phyloP scores from a whole-genome alignment of 35 echinoderm and acorn worm species.

The Ophioderma brevispina region DNA sequence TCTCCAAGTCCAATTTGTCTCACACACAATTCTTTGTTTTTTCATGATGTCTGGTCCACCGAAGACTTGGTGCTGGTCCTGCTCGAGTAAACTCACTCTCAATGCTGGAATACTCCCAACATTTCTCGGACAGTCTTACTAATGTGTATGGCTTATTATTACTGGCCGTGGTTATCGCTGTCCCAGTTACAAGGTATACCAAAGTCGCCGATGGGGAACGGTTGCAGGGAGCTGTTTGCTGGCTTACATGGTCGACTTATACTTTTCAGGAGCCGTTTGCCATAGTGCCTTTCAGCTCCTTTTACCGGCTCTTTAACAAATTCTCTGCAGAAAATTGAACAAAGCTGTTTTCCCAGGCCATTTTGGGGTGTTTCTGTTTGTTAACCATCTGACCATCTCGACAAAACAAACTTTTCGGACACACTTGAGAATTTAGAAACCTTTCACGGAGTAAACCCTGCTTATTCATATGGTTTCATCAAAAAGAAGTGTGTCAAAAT shows the following conservation, averaged over 20 bases:
- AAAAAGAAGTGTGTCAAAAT: no score
- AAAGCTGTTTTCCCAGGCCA: no score
- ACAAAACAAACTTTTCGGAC: no score
- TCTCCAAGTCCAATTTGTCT: no score
- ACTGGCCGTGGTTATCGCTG: not conserved
- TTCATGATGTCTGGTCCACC: conserved; percentile 23
- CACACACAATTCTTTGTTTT: conserved; percentile 30
- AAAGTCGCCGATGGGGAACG: not conserved
- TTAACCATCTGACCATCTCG: no score
- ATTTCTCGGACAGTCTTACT: not conserved
- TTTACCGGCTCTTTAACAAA: no score
- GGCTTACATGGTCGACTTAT: not conserved
- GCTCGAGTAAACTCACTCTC: conserved; percentile 2
- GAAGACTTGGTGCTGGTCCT: not conserved
- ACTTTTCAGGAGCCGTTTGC: not conserved
- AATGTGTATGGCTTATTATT: not conserved
- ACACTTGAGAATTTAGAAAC: no score
- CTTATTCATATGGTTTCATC: no score
- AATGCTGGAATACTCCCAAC: conserved; percentile 26
- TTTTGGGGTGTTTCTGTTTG: no score
- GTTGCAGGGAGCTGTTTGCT: conserved; percentile 11
- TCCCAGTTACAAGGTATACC: conserved; percentile 29
- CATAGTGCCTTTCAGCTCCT: no score
- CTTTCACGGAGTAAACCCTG: no score
- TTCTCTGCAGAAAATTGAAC: no score